These are phyloP conservation scores for Sinocyclocheilus anshuiensis DNA, from an alignment of 2,113 vertebrate genomes.

Conservation along the genomic window DNA sequence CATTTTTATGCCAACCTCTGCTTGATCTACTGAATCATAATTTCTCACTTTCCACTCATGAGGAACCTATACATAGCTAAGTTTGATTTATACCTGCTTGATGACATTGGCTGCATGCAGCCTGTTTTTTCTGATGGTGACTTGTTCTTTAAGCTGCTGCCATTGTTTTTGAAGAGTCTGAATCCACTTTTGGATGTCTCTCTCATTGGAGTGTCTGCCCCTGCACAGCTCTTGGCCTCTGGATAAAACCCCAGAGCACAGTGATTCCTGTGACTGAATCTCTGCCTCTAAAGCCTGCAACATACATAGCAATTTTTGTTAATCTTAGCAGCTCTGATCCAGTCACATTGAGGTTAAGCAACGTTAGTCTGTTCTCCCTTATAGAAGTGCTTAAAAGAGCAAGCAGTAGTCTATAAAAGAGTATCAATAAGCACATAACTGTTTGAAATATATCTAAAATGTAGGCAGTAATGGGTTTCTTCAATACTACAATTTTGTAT, in stretches of 20 bases:
- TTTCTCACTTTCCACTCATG: background rate
- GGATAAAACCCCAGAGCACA: conserved; percentile 73
- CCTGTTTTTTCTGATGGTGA: conserved; percentile 60
- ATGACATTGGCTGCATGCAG: conserved; percentile 79
- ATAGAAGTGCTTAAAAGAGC: background rate
- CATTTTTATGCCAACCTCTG: background rate
- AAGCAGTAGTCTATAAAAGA: too few relatives aligned
- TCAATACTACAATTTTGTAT: background rate
- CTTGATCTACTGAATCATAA: background rate
- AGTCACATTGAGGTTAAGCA: background rate
- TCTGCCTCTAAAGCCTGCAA: conserved; percentile 80
- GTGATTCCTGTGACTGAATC: conserved; percentile 76
- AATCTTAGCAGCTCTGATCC: conserved; percentile 1
- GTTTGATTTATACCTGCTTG: conserved; percentile 74
- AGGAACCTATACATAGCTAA: background rate
- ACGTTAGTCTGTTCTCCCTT: background rate
- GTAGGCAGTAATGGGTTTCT: background rate
- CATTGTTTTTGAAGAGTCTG: conserved; percentile 77
- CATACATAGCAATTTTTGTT: conserved; percentile 10
- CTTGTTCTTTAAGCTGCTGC: conserved; percentile 76
- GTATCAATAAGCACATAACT: background rate
- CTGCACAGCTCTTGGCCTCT: conserved; percentile 78
- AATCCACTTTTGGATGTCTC: conserved; percentile 73
- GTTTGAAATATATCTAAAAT: background rate
- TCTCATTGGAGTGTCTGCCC: conserved; percentile 47